Evolutionary conservation across 2,888 invertebrate genomes (phyloP), one percentile per base, ranked within the genome.

Genomic region (Spisula solida): DNA sequence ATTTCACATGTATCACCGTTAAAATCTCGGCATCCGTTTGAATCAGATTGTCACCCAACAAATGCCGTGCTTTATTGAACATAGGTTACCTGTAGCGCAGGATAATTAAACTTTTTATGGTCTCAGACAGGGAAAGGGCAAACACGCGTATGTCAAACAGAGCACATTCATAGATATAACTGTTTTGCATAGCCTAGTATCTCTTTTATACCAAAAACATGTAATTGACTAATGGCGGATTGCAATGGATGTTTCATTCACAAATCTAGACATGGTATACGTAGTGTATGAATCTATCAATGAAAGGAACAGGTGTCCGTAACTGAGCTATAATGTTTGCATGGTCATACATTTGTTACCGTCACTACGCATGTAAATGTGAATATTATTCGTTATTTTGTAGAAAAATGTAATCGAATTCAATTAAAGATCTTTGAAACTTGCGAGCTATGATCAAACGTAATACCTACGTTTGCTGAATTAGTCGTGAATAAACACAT

Each of bases 331-430:
- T 70, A 80, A 86, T 60, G n/a, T 20, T 86, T 86, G 86, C 86
- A 12, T 18, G 75, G 86, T 86, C 86, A 86, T 86, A 81, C 81
- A n/a, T 51, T 20, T 41, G 66, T 86, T 86, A 66, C 51, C 48
- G 29, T 70, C n/a, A 70, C 18, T 81, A 55, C 81, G 81, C 86
- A 81, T 81, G 70, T 86, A 75, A 86, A 86, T 86, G 86, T 75
- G 70, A n/a, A 12, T 56, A 79, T 85, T 85, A 85, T 79, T 56
- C 85, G 31, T 51, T n/a, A 18, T 85, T 34, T n/a, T 56, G 51
- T 56, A 31, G 31, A 80, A 41, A 79, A 48, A 79, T 79, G 85
- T 85, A 85, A 85, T 56, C 41, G 25, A 79, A 79, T 85, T 34
- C 56, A 82, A 31, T 29, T 83, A 34, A 75, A 75, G 29, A 75